These are phyloP conservation scores for Acrobasis suavella DNA, from an alignment of 2,888 invertebrate species.

Conservation along the genomic window DNA sequence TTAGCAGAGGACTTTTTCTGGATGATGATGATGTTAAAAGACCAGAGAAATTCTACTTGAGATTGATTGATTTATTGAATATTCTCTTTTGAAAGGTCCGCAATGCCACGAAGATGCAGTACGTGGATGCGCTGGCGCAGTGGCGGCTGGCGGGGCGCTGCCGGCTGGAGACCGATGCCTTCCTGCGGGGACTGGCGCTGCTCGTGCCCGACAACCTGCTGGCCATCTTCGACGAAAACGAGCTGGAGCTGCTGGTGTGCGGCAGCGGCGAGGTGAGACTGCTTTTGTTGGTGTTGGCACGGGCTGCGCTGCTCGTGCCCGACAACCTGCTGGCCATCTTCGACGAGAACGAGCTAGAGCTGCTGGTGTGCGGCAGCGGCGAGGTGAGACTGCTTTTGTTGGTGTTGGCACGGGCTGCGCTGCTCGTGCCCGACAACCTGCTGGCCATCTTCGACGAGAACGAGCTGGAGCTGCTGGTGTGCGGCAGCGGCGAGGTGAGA, in stretches of 20 bases:
- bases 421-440: constrained; percentile 95
- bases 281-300: not conserved
- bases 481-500: constrained; percentile 90
- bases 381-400: constrained; percentile 62
- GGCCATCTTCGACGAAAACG: constrained; percentile 97
- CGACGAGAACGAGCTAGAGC: constrained; percentile 97
- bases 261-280: constrained; percentile 88
- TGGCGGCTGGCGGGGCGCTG: constrained; percentile 92
- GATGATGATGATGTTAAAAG: too few relatives aligned
- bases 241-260: constrained; percentile 95
- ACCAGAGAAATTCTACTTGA: too few relatives aligned
- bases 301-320: constrained; percentile 90
- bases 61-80: too few relatives aligned
- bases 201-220: constrained; percentile 96
- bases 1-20: too few relatives aligned
- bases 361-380: constrained; percentile 95
- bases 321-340: constrained; percentile 96
- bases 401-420: constrained; percentile 68
- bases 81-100: too few relatives aligned
- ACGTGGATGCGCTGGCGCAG: constrained; percentile 94
- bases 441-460: constrained; percentile 93
- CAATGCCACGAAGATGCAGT: constrained; percentile 89
- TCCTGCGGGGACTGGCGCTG: constrained; percentile 94
- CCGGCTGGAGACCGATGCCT: constrained; percentile 92
- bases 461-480: constrained; percentile 95